Conservation (phyloP, 1,140 invertebrate species). For the Heterodera carotae region DNA sequence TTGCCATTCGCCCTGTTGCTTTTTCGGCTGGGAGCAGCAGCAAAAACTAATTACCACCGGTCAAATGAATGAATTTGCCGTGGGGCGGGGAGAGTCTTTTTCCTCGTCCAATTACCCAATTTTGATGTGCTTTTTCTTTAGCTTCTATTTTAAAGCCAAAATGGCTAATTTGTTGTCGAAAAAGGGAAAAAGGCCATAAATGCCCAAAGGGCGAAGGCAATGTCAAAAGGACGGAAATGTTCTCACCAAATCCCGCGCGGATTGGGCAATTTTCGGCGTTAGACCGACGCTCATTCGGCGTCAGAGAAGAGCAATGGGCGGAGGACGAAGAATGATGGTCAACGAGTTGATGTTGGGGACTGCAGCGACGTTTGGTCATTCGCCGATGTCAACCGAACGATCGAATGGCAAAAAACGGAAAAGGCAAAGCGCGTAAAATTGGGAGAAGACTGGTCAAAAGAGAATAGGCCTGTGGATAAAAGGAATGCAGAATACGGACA, state of each 20-base stretch:
- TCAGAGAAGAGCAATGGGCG: background rate
- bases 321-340: background rate
- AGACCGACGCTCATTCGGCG: background rate
- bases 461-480: no score
- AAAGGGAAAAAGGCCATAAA: background rate
- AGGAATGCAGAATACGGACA: background rate
- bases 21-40: background rate
- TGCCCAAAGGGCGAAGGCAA: background rate
- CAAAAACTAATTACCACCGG: background rate
- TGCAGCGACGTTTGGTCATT: background rate
- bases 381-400: background rate
- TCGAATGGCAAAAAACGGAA: background rate
- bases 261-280: background rate
- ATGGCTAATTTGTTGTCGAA: background rate
- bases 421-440: background rate
- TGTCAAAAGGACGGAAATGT: background rate
- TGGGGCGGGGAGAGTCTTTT: background rate
- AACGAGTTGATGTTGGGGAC: background rate
- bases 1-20: no score
- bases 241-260: background rate
- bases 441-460: no score
- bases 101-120: background rate
- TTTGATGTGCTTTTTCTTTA: background rate
- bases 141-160: background rate
- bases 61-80: no score